Conservation (phyloP, 2,113 vertebrate species). For the Promerops cafer region DNA sequence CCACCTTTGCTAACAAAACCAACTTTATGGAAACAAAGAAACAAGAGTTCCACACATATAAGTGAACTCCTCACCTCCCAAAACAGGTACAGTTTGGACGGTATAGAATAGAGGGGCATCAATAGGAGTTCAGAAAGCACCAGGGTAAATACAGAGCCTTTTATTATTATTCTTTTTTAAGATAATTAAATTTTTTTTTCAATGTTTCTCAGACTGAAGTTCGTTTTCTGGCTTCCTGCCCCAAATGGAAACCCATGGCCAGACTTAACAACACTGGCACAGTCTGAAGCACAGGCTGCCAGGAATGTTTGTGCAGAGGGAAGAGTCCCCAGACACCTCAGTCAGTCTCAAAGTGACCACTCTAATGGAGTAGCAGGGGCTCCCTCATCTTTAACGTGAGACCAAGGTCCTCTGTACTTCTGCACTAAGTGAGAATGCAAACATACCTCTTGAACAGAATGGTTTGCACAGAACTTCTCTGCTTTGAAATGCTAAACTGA, state of each 20-base stretch:
- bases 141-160: neutral
- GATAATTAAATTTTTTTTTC: neutral
- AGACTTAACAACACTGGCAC: neutral
- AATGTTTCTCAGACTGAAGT: neutral
- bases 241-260: neutral
- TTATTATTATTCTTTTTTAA: neutral
- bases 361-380: neutral
- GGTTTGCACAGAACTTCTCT: neutral
- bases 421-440: neutral
- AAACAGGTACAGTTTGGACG: neutral
- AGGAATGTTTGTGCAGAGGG: neutral
- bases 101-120: neutral
- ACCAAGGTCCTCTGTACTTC: neutral
- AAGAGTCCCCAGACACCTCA: neutral
- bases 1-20: neutral
- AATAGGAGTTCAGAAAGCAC: neutral
- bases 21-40: neutral
- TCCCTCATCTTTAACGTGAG: neutral
- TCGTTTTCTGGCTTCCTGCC: neutral
- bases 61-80: neutral
- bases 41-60: neutral
- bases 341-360: neutral
- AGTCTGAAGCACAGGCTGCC: neutral
- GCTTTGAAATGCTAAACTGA: neutral
- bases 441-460: neutral